phyloP scores from a whole-genome alignment of 2,797 vertebrate genomes.

The Enteromius unitaeniatus region DNA sequence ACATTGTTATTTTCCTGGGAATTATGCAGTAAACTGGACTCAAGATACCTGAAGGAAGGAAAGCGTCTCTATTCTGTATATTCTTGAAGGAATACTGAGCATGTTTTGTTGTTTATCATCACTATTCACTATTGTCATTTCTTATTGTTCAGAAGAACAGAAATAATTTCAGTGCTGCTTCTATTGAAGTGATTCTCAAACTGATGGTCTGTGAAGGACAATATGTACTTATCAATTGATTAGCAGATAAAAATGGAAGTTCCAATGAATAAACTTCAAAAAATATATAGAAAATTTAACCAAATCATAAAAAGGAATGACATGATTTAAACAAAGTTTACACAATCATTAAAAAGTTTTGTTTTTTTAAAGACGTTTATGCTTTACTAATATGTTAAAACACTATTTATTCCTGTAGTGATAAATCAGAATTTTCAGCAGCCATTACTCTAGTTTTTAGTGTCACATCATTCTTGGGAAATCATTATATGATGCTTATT shows the following conservation, averaged over 20 bases:
- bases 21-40: neutral
- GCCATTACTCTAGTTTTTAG: neutral
- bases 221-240: neutral
- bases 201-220: neutral
- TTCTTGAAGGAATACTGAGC: neutral
- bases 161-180: neutral
- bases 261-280: neutral
- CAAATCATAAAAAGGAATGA: neutral
- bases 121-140: neutral
- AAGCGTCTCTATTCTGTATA: neutral
- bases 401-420: neutral
- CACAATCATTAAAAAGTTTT: no score
- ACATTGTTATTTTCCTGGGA: slow-evolving; percentile 13
- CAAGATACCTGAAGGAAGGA: neutral
- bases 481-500: neutral
- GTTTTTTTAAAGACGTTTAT: no score
- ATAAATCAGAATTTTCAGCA: neutral
- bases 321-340: no score
- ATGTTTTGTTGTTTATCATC: neutral
- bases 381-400: neutral
- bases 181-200: neutral
- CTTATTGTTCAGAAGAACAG: neutral
- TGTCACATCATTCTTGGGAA: neutral
- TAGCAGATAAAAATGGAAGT: neutral
- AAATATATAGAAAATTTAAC: neutral